Conservation (phyloP, 2,113 vertebrate species). For the Rhabdomys dilectus region DNA sequence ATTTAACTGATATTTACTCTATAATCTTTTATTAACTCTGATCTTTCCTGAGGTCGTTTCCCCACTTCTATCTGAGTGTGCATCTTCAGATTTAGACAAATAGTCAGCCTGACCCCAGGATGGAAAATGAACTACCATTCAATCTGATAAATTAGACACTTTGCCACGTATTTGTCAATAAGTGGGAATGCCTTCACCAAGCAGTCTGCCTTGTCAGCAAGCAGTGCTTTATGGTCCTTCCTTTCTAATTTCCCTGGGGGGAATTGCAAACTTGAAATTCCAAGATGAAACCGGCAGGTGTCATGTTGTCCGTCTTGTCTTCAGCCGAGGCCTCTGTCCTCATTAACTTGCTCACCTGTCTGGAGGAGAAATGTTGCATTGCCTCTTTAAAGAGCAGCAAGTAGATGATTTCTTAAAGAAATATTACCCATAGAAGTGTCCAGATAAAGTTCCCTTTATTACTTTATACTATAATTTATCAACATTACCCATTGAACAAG, state of each 20-base stretch:
- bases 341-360: slow-evolving; percentile 69
- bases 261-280: slow-evolving; percentile 66
- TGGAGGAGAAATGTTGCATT: slow-evolving; percentile 50
- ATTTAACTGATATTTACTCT: neutral
- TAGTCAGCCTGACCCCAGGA: slow-evolving; percentile 21
- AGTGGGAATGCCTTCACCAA: slow-evolving; percentile 68
- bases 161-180: slow-evolving; percentile 80
- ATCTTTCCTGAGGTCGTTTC: neutral
- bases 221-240: slow-evolving; percentile 69
- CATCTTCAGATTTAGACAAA: slow-evolving; percentile 46
- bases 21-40: neutral
- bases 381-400: slow-evolving; percentile 36
- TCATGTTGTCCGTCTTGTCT: slow-evolving; percentile 73
- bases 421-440: slow-evolving; percentile 19
- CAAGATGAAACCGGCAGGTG: slow-evolving; percentile 36
- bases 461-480: slow-evolving; percentile 63
- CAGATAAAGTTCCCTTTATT: slow-evolving; percentile 55
- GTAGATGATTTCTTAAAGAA: slow-evolving; percentile 62
- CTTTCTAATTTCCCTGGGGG: slow-evolving; percentile 77
- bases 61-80: neutral
- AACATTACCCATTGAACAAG: slow-evolving; percentile 43
- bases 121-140: slow-evolving; percentile 67
- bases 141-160: slow-evolving; percentile 77
- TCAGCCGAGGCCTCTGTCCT: slow-evolving; percentile 34
- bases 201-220: slow-evolving; percentile 78